phyloP scores from a whole-genome alignment of 2,888 invertebrate genomes.

The Silvanus unidentatus region DNA sequence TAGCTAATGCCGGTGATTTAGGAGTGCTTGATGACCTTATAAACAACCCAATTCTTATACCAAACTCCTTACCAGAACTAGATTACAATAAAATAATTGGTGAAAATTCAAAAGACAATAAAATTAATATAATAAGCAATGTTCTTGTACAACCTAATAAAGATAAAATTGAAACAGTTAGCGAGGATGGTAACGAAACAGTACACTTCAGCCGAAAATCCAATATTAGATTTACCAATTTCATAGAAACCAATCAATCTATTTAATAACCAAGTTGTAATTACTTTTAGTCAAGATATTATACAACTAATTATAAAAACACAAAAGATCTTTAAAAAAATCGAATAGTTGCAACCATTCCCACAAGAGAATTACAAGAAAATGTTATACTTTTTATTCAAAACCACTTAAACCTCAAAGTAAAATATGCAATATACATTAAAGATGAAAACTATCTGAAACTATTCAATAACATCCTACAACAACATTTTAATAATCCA shows the following conservation, averaged over 20 bases:
- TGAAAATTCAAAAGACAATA: not conserved
- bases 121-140: too few species aligned
- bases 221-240: too few species aligned
- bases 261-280: too few species aligned
- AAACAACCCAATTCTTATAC: not conserved
- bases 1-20: not conserved
- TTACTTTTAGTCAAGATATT: too few species aligned
- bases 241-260: too few species aligned
- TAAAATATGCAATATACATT: not conserved
- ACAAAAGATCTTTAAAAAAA: too few species aligned
- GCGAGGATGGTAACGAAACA: too few species aligned
- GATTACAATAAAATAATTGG: not conserved
- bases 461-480: not conserved
- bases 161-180: too few species aligned
- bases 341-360: not conserved
- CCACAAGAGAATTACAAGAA: not conserved
- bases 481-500: not conserved
- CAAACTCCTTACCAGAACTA: not conserved
- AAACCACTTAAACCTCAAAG: not conserved
- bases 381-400: not conserved
- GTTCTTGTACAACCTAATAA: too few species aligned
- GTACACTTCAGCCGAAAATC: too few species aligned
- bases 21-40: not conserved
- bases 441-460: not conserved
- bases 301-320: too few species aligned